phyloP scores from a whole-genome alignment of 2,888 invertebrate species.

The Morpho achilles region DNA sequence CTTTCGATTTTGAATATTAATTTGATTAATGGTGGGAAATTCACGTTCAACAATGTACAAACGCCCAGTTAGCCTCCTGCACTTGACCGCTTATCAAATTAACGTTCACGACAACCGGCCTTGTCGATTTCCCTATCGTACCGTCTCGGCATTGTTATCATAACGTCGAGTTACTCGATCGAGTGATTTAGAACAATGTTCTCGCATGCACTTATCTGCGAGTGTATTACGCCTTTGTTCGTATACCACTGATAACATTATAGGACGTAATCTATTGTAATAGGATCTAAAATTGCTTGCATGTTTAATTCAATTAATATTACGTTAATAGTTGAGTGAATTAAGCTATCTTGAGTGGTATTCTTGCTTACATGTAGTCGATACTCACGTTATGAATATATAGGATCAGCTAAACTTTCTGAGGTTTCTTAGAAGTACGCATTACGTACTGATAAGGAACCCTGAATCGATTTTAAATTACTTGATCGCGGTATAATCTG shows the following conservation, averaged over 20 bases:
- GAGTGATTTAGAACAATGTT: constrained; percentile 16
- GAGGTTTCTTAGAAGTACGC: no score
- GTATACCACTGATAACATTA: neutral
- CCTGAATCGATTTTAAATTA: no score
- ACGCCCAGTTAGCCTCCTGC: constrained; percentile 2
- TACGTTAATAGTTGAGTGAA: neutral
- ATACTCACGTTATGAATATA: no score
- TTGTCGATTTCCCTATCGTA: constrained; percentile 21
- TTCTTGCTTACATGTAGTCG: no score
- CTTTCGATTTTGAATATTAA: no score
- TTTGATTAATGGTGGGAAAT: no score
- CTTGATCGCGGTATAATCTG: no score
- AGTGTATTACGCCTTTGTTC: neutral
- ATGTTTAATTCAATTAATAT: neutral
- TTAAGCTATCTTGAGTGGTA: no score
- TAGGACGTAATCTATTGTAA: neutral
- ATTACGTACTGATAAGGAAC: no score
- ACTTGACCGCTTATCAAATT: constrained; percentile 19
- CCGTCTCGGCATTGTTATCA: constrained; percentile 16
- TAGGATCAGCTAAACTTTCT: no score
- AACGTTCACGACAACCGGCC: constrained; percentile 9
- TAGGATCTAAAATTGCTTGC: constrained; percentile 2
- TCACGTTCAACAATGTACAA: neutral
- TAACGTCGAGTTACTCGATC: constrained; percentile 8
- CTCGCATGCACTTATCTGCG: neutral